Evolutionary conservation across 2,797 vertebrate genomes (phyloP), one percentile per base, ranked within the genome.

Genomic region (Echeneis naucrates): DNA sequence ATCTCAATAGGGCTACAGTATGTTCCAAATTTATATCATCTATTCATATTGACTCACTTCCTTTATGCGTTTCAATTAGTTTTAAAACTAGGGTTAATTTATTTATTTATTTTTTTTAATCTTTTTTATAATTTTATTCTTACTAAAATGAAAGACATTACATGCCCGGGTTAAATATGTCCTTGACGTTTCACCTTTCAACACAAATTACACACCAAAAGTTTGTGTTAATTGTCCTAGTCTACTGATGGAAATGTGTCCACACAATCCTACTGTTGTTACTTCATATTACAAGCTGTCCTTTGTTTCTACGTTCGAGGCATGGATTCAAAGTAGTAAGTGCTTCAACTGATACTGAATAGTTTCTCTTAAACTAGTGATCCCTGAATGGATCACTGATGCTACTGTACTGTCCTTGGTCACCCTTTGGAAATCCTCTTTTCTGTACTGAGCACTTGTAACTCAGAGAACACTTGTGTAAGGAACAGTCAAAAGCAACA

Each of bases 111-210:
- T n/a, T n/a, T n/a, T n/a, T n/a, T n/a, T n/a, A n/a, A n/a, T n/a
- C n/a, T n/a, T n/a, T n/a, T n/a, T n/a, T n/a, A n/a, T n/a, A n/a
- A n/a, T n/a, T 59, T 63, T 35, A 61, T 0, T 54, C 51, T 70
- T 35, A 17, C 30, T 10, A n/a, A 55, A 82, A 45, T 70, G n/a
- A 72, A 26, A 21, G 2, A 53, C 52, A 59, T 67, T 56, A 21
- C 4, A 56, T 56, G n/a, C 4, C 2, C n/a, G 60, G 37, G 48
- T 76, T 72, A 53, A 72, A 69, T 61, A 50, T 55, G 8, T 24
- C 52, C 70, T 79, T 75, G 64, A 84, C 42, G 19, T 81, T 76
- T 76, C 40, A 72, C 59, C 66, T 81, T 78, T 54, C 81, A n/a
- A n/a, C n/a, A 33, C 23, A 67, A 64, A 66, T 35, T 70, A 35